Base-by-base conservation (phyloP, 2,797 vertebrate species). In the Graptemys geographica region DNA sequence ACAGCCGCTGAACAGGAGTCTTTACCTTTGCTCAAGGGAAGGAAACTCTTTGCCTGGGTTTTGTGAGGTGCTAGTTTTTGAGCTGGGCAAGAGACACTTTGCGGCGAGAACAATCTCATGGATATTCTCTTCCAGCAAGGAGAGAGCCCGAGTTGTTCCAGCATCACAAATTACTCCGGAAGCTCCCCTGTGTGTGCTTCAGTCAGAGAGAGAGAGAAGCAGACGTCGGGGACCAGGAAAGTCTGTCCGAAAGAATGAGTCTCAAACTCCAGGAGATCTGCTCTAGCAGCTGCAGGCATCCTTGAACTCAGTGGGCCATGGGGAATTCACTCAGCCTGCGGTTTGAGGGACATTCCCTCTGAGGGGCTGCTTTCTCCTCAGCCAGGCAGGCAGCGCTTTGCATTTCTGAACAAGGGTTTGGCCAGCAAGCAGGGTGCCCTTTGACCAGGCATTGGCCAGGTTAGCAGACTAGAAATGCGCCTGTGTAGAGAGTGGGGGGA, bases 231-330 rank as follows among this genome's bases (percentile, higher is more conserved):
- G 47, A 13, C 44, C 51, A 55, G 47, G 83, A 53, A 56, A 90
- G 86, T 78, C 88, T 23, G 57, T 8, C 28, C 2, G 53, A 21
- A 21, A 79, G 47, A 89, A 80, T 86, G 84, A 27, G 47, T 1
- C 23, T 79, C 47, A 52, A 87, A 83, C 90, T 56, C 56, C 0
- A 1, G 83, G 84, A 37, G 21, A 74, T 37, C 21, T 0, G 2
- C 90, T 83, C 81, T 1, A 81, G 84, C 59, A 84, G 83, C 52
- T 6, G 41, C 28, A 6, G 51, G 37, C 56, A 2, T 33, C 62
- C 51, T 6, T 23, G 31, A 47, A 81, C 55, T 21, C 4, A 51
- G n/a, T 0, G 0, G 33, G 8, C 5, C 1, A 0, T 0, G 16
- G 72, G 21, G 89, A 44, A 44, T 6, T 55, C 82, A 69, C 88